Evolutionary conservation across 1,140 invertebrate genomes (phyloP).

Genomic region (Cydia pomonella): DNA sequence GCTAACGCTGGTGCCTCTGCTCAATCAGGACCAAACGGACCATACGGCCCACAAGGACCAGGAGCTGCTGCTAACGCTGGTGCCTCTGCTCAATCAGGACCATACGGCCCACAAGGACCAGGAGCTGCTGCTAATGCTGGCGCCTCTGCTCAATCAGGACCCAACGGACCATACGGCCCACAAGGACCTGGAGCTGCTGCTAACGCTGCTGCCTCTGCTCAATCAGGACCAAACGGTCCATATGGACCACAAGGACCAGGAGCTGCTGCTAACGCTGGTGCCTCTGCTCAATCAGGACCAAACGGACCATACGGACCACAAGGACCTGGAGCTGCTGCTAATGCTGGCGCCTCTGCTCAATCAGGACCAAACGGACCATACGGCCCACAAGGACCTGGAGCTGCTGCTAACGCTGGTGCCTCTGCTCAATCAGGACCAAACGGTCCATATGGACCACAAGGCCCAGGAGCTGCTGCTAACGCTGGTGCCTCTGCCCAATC

Average conservation of each 20-base stretch:
- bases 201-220: no score
- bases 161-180: conserved; percentile 29
- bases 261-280: no score
- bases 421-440: background rate
- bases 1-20: background rate
- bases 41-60: background rate
- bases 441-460: conserved; percentile 6
- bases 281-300: background rate
- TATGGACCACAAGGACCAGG: no score
- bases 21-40: background rate
- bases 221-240: no score
- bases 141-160: no score
- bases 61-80: background rate
- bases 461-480: background rate
- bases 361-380: no score
- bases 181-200: conserved; percentile 14
- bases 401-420: background rate
- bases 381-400: no score
- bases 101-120: no score
- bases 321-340: conserved; percentile 21
- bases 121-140: no score
- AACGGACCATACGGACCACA: conserved; percentile 30
- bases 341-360: no score
- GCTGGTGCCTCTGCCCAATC: no score
- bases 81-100: background rate